Conservation (phyloP, 1,140 invertebrate genomes). For the Micrasema minimum region DNA sequence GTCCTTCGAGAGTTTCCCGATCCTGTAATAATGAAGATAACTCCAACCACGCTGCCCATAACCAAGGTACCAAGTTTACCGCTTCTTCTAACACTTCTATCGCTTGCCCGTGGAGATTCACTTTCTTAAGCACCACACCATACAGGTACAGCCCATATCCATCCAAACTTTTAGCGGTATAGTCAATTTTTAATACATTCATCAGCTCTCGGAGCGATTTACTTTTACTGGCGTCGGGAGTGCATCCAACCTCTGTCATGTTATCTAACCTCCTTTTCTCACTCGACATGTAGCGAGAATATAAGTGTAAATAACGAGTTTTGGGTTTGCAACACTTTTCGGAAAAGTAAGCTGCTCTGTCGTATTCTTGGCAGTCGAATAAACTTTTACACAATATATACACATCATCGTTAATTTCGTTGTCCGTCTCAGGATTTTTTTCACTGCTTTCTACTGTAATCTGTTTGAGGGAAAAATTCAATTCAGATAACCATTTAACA, state of each 20-base stretch:
- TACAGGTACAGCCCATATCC: constrained; percentile 91
- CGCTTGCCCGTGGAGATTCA: constrained; percentile 81
- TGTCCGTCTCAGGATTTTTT: constrained; percentile 32
- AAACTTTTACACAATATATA: constrained; percentile 89
- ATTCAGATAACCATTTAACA: constrained; percentile 87
- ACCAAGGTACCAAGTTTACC: constrained; percentile 80
- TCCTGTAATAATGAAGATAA: constrained; percentile 87
- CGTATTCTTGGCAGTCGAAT: constrained; percentile 93
- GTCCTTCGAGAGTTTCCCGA: constrained; percentile 74
- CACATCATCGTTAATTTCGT: constrained; percentile 73
- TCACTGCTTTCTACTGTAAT: constrained; percentile 1
- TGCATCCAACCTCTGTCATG: constrained; percentile 79
- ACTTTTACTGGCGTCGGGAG: constrained; percentile 72
- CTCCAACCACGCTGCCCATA: constrained; percentile 96
- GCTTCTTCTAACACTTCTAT: constrained; percentile 83
- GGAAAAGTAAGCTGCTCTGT: constrained; percentile 87
- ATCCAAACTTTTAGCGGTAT: constrained; percentile 77
- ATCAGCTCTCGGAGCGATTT: constrained; percentile 68
- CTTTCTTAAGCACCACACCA: constrained; percentile 89
- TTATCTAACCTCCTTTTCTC: constrained; percentile 91
- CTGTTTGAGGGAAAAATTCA: constrained; percentile 66
- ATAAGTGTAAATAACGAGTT: constrained; percentile 58
- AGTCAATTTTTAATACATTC: constrained; percentile 68
- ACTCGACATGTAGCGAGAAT: constrained; percentile 78
- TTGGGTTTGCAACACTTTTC: constrained; percentile 75